Evolutionary conservation across 2,888 invertebrate species (phyloP), one percentile per base, ranked within the genome.

Genomic region (Zaprionus bogoriensis): DNA sequence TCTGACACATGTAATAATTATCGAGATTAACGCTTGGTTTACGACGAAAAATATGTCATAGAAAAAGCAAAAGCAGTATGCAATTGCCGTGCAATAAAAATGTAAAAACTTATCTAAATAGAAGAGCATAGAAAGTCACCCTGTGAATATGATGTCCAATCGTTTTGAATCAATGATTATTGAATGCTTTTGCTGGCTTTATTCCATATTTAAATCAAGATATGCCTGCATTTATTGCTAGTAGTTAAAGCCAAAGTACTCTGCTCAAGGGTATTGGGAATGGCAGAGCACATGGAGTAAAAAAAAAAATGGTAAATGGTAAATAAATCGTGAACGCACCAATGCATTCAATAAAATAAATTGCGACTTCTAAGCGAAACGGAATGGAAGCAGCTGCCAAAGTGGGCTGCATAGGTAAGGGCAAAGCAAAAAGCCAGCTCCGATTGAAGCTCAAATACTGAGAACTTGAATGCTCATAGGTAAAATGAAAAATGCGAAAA

Each of bases 321-420:
- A 81, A 85, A 69, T 73, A 82, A 78, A 79, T 65, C 66, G 57
- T 64, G 45, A 45, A 62, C 75, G 70, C 77, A 67, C 42, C 77
- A 52, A 36, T 69, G 77, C 48, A 77, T 70, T 69, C 74, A 82
- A 86, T 79, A 74, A 80, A 86, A 70, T 65, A 75, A 83, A 83
- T 80, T 74, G 77, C 57, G 65, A 80, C 51, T 84, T 50, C 55
- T 53, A 57, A 78, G 38, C 42, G 51, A 50, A 73, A 36, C 32
- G 32, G 32, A 36, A 66, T 42, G 47, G 57, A 65, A 61, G 64
- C 67, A 70, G 55, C 52, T 62, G 51, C 9, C 51, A 46, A 36
- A 47, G 46, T 46, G 39, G 52, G 30, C 23, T 44, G 53, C 36
- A 61, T 59, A 41, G 44, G 27, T 12, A 14, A 39, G 17, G 23